Evolutionary conservation across 2,113 vertebrate species (phyloP), one percentile per base, ranked within the genome.

Genomic region (Pagrus major): DNA sequence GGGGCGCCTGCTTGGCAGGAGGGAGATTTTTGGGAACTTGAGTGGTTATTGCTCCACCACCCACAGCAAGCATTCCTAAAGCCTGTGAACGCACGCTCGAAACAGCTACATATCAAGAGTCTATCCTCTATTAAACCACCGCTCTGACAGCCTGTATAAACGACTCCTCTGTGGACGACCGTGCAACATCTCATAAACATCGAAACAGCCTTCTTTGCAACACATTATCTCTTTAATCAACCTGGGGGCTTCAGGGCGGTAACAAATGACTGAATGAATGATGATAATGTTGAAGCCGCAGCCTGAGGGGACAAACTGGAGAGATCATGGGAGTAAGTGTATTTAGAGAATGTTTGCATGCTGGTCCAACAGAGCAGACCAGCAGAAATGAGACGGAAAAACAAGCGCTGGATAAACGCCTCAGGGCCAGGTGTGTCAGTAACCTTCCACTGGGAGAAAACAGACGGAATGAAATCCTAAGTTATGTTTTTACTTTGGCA

Each of bases 41-140:
- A 79, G 37, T 46, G 39, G 46, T 69, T 82, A 72, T 81, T 84
- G 75, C 61, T 83, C 8, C 73, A 77, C 65, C 73, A 74, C 76
- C 72, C 80, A 71, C 66, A 79, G 52, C 33, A 51, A 65, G 56
- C 52, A 46, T 73, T 87, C 77, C 68, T 56, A 2, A 58, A 80
- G 35, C 44, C 76, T 71, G 61, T 71, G 78, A 65, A 65, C 7
- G 5, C 60, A 77, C 49, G 29, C 60, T 68, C 61, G 83, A 83
- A 70, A 85, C 61, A 72, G 51, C 47, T 29, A 41, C 47, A 71
- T 27, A 54, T 77, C 35, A 44, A n/a, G 61, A 63, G 23, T 41
- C 35, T 52, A 55, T 42, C 11, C 74, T 79, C 61, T 35, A 65
- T 73, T 78, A 81, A 74, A 61, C 15, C 5, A 10, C 74, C 46